Percentiles rank a stretch among this genome's conserved stretches.
phyloP scores from a whole-genome alignment of 2,888 invertebrate species.

The Drosophila tripunctata region DNA sequence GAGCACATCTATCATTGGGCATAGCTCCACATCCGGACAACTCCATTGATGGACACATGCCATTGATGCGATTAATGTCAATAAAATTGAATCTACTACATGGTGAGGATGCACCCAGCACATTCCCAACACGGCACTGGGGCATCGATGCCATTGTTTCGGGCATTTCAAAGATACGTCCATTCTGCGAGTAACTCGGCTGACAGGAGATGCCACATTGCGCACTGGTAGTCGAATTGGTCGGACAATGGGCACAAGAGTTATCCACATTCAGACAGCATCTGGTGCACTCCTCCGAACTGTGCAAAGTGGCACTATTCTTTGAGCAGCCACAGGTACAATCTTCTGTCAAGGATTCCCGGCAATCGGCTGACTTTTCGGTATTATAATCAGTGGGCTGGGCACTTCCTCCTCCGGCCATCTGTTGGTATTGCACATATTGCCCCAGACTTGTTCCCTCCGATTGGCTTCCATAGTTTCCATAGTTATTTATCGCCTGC shows the following conservation, averaged over 20 bases:
- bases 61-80: background rate
- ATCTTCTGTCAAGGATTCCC: background rate
- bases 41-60: background rate
- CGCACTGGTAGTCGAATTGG: background rate
- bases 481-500: background rate
- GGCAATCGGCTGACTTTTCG: background rate
- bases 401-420: background rate
- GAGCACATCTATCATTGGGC: background rate
- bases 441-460: background rate
- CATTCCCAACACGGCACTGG: conserved; percentile 17
- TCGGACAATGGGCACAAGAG: background rate
- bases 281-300: no score
- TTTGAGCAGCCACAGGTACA: no score
- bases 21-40: background rate
- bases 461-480: background rate
- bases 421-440: background rate
- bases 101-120: background rate
- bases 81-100: conserved; percentile 1
- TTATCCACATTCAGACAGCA: background rate
- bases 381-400: background rate
- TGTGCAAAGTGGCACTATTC: no score
- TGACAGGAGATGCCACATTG: background rate
- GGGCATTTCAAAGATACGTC: conserved; percentile 5
- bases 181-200: background rate
- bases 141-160: background rate